phyloP scores from a whole-genome alignment of 2,888 invertebrate species.

The Leucoma salicis region DNA sequence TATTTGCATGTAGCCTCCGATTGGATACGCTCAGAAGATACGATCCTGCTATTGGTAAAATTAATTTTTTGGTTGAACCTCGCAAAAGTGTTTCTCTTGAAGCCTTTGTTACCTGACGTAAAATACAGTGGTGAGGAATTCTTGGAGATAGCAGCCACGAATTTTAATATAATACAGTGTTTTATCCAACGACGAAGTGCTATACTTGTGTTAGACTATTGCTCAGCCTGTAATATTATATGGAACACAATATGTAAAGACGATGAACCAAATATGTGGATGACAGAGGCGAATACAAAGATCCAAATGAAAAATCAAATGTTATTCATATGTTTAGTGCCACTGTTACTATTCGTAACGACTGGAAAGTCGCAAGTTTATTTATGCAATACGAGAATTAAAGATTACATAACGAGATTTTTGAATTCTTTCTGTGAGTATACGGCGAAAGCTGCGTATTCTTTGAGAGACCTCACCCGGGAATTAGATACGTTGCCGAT shows the following conservation, averaged over 20 bases:
- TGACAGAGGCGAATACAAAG: constrained; percentile 37
- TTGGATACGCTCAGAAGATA: constrained; percentile 66
- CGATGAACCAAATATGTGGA: constrained; percentile 35
- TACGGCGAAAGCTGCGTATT: constrained; percentile 83
- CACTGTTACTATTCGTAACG: constrained; percentile 73
- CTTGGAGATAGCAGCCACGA: constrained; percentile 52
- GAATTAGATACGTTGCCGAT: constrained; percentile 66
- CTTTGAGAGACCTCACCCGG: constrained; percentile 78
- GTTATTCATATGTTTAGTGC: constrained; percentile 83
- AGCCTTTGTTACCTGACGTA: constrained; percentile 51
- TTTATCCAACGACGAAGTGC: constrained; percentile 53
- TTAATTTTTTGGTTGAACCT: constrained; percentile 70
- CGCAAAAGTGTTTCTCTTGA: constrained; percentile 54
- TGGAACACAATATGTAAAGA: constrained; percentile 51
- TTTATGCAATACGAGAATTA: constrained; percentile 74
- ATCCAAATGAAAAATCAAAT: constrained; percentile 82
- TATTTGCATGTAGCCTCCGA: constrained; percentile 60
- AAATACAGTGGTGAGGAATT: constrained; percentile 58
- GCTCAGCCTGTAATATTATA: constrained; percentile 56
- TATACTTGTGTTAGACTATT: constrained; percentile 54
- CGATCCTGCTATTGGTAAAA: constrained; percentile 72
- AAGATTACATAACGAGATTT: constrained; percentile 83
- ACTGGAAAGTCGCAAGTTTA: constrained; percentile 31
- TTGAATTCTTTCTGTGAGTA: constrained; percentile 84
- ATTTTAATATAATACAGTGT: constrained; percentile 56